Percentiles rank a stretch among this genome's conserved stretches.
Conservation (phyloP, 2,888 invertebrate genomes). For the Hermaeophaga mercurialis region DNA sequence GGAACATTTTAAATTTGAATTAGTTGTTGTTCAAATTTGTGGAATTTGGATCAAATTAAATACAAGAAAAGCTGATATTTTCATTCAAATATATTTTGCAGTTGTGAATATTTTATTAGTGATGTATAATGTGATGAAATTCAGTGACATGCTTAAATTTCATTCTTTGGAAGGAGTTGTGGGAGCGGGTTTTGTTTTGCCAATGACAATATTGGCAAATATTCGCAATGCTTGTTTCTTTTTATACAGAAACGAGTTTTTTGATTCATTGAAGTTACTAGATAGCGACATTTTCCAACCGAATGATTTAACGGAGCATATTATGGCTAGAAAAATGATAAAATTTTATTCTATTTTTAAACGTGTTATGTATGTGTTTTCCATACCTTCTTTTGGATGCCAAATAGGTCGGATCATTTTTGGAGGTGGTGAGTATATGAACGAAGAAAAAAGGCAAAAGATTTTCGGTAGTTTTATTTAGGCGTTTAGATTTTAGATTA, state of each 20-base stretch:
- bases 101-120: constrained; percentile 7
- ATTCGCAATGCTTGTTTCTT: constrained; percentile 15
- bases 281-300: constrained; percentile 14
- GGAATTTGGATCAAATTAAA: constrained; percentile 1
- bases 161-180: constrained; percentile 6
- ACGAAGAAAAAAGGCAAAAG: too few species aligned
- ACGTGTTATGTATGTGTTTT: not conserved
- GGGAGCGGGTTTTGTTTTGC: constrained; percentile 16
- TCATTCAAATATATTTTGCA: constrained; percentile 6
- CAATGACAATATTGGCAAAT: constrained; percentile 15
- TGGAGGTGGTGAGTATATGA: not conserved
- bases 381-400: constrained; percentile 17
- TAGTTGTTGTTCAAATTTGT: not conserved
- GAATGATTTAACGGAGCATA: not conserved
- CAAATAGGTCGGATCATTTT: constrained; percentile 9
- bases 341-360: constrained; percentile 11
- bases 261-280: constrained; percentile 6
- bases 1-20: constrained; percentile 1
- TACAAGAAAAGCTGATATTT: not conserved
- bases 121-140: constrained; percentile 19
- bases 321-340: constrained; percentile 7
- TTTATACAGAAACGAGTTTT: constrained; percentile 14
- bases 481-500: too few species aligned
- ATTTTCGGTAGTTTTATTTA: too few species aligned
- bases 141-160: constrained; percentile 15